phyloP scores from a whole-genome alignment of 2,888 invertebrate genomes.

The Phengaris alcon region DNA sequence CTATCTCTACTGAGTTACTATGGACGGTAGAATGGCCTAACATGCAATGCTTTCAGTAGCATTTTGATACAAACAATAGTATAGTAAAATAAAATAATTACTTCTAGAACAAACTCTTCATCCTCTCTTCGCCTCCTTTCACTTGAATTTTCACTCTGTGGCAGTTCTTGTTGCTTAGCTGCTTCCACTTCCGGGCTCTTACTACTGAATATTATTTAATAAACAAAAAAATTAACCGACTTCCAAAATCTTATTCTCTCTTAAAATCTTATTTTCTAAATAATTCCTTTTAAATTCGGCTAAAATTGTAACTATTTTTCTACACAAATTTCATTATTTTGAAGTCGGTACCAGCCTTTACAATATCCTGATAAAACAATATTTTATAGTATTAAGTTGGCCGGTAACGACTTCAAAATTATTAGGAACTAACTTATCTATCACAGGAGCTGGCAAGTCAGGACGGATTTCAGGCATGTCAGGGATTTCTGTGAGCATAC shows the following conservation, averaged over 20 bases:
- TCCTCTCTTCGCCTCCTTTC: constrained; percentile 28
- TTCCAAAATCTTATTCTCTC: too few relatives aligned
- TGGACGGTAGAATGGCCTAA: too few relatives aligned
- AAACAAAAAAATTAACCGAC: too few relatives aligned
- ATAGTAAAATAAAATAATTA: constrained; percentile 34
- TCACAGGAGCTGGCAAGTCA: constrained; percentile 53
- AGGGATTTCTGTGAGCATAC: constrained; percentile 59
- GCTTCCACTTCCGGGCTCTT: neutral
- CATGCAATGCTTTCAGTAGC: neutral
- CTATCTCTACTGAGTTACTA: too few relatives aligned
- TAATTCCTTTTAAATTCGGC: too few relatives aligned
- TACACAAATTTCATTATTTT: too few relatives aligned
- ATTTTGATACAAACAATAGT: too few relatives aligned
- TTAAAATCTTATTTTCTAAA: too few relatives aligned
- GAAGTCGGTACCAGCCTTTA: too few relatives aligned
- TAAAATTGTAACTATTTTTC: too few relatives aligned
- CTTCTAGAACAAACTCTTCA: constrained; percentile 52
- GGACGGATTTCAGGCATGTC: constrained; percentile 65
- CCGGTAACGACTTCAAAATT: neutral
- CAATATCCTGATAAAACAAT: too few relatives aligned
- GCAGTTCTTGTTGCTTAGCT: neutral
- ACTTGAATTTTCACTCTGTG: neutral
- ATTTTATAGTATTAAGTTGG: too few relatives aligned
- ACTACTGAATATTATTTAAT: neutral
- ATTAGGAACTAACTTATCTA: constrained; percentile 55